These are phyloP conservation scores for Solea senegalensis DNA, from an alignment of 2,113 vertebrate species.

Conservation along the genomic window DNA sequence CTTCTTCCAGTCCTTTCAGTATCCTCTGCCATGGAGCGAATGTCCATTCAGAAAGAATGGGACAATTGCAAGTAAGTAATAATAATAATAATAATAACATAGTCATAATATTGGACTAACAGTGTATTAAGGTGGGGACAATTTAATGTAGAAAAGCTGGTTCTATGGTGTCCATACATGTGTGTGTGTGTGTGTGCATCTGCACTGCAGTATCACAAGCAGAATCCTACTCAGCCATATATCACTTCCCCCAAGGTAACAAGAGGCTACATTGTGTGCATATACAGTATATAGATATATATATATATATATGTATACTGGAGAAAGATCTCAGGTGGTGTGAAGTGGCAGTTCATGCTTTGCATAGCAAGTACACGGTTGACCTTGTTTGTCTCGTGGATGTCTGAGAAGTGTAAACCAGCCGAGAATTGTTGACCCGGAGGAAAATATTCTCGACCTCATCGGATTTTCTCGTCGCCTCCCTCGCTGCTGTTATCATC, in stretches of 20 bases:
- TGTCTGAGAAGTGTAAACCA: constrained; percentile 31
- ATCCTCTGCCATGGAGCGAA: constrained; percentile 95
- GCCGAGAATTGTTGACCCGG: constrained; percentile 26
- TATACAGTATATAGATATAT: too few relatives aligned
- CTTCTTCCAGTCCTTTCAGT: constrained; percentile 99
- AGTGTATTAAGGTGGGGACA: too few relatives aligned
- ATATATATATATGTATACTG: constrained; percentile 6
- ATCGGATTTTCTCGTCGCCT: constrained; percentile 12
- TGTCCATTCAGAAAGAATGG: constrained; percentile 91
- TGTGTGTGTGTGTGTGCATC: background rate
- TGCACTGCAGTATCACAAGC: background rate
- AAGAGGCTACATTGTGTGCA: too few relatives aligned
- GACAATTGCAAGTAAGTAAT: constrained; percentile 85
- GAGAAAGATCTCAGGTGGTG: constrained; percentile 15
- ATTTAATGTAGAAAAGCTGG: too few relatives aligned
- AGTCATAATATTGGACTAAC: too few relatives aligned
- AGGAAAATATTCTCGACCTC: constrained; percentile 34
- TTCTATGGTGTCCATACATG: background rate
- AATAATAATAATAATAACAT: constrained; percentile 62
- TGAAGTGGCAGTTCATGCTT: constrained; percentile 25
- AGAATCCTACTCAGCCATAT: constrained; percentile 7
- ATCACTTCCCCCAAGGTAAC: constrained; percentile 28
- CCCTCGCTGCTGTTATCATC: constrained; percentile 3
- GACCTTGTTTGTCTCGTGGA: constrained; percentile 48
- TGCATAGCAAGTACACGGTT: constrained; percentile 42